Evolutionary conservation across 2,797 vertebrate species (phyloP).

Genomic region (Furcifer pardalis): DNA sequence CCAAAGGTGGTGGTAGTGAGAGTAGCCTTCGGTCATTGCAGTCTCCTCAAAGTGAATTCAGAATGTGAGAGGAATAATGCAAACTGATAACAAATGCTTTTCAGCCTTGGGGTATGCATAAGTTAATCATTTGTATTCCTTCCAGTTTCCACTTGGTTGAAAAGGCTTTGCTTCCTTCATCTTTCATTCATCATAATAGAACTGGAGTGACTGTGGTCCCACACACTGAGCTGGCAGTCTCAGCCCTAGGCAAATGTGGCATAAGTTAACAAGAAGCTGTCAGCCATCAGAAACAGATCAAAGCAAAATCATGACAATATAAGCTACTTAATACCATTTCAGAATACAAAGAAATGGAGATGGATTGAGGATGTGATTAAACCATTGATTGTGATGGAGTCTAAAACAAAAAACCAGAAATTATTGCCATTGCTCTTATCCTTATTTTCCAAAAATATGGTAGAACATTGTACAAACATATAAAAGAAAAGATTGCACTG

Average conservation of each 20-base stretch:
- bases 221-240: slow-evolving; percentile 16
- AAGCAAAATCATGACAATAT: slow-evolving; percentile 17
- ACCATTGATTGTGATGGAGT: not conserved
- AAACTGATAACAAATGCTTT: slow-evolving; percentile 26
- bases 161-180: slow-evolving; percentile 24
- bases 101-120: slow-evolving; percentile 34
- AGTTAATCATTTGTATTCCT: slow-evolving; percentile 27
- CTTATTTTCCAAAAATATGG: not conserved
- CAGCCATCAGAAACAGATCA: slow-evolving; percentile 28
- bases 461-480: not conserved
- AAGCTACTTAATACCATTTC: slow-evolving; percentile 28
- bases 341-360: slow-evolving; percentile 2
- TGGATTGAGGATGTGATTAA: not conserved
- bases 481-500: not conserved
- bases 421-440: not conserved
- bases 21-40: slow-evolving; percentile 30
- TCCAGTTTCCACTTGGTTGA: slow-evolving; percentile 23
- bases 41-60: slow-evolving; percentile 48
- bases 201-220: slow-evolving; percentile 19
- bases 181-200: slow-evolving; percentile 27
- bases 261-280: slow-evolving; percentile 43
- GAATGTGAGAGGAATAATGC: slow-evolving; percentile 32
- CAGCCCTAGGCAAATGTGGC: not conserved
- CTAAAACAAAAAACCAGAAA: not conserved
- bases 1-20: not conserved